A percentile compares a stretch with the other conserved stretches of the same genome.
Evolutionary conservation across 2,888 invertebrate genomes (phyloP).

Genomic region (Spatulosminthurus flaviceps): DNA sequence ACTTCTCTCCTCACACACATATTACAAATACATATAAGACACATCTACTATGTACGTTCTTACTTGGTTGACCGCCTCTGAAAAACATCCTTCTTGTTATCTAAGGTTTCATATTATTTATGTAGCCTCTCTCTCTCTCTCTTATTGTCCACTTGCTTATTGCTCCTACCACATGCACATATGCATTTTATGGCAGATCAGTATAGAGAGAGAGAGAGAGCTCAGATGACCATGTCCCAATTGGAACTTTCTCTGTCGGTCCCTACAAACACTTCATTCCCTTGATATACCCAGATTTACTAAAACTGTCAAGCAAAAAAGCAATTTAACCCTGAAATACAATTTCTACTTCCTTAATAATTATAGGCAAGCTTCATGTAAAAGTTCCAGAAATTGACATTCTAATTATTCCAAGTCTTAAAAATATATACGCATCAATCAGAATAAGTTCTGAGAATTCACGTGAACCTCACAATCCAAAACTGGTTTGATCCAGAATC

Average conservation of each 20-base stretch:
- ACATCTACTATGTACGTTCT: not conserved
- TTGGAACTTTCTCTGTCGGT: slow-evolving; percentile 37
- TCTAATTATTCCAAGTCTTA: too few relatives aligned
- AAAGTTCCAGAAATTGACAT: too few relatives aligned
- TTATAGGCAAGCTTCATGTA: too few relatives aligned
- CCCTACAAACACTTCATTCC: not conserved
- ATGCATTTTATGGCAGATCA: too few relatives aligned
- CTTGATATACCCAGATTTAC: not conserved
- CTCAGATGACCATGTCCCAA: slow-evolving; percentile 31
- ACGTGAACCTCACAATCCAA: too few relatives aligned
- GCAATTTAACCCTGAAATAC: too few relatives aligned
- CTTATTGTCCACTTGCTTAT: not conserved
- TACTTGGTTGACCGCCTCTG: not conserved
- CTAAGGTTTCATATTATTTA: not conserved
- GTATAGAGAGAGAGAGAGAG: too few relatives aligned
- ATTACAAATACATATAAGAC: not conserved
- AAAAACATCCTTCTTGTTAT: slow-evolving; percentile 18
- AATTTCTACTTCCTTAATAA: too few relatives aligned
- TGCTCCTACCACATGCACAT: too few relatives aligned
- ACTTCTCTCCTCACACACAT: not conserved
- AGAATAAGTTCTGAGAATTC: too few relatives aligned
- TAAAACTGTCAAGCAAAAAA: not conserved
- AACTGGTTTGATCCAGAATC: too few relatives aligned
- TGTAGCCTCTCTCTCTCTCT: not conserved
- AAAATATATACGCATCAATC: too few relatives aligned